phyloP scores from a whole-genome alignment of 2,888 invertebrate species.

The Gisinianus flammeolus region DNA sequence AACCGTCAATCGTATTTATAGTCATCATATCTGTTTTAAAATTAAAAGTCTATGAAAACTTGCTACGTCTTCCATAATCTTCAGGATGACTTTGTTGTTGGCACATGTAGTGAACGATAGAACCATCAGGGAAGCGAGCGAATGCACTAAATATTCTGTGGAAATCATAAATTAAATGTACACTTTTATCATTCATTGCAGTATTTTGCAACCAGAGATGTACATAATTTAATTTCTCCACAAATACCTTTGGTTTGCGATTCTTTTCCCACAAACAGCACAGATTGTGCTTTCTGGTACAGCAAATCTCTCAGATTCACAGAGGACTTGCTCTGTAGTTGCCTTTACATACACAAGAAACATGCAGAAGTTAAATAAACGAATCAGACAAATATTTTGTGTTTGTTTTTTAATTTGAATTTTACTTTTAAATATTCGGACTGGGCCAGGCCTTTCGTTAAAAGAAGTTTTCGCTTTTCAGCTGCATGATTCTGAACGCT shows the following conservation, averaged over 20 bases:
- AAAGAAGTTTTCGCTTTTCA: slow-evolving; percentile 74
- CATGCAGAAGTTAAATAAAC: slow-evolving; percentile 2
- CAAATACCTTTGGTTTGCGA: slow-evolving; percentile 82
- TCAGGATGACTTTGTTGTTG: slow-evolving; percentile 62
- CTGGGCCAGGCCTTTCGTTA: slow-evolving; percentile 81
- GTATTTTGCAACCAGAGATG: slow-evolving; percentile 38
- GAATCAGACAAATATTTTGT: background rate
- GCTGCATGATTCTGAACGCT: slow-evolving; percentile 77
- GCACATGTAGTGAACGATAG: slow-evolving; percentile 92
- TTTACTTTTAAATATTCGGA: slow-evolving; percentile 82
- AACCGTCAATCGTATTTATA: too few relatives aligned
- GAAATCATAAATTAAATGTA: slow-evolving; percentile 20
- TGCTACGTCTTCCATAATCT: background rate
- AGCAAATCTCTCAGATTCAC: slow-evolving; percentile 80
- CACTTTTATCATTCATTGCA: too few relatives aligned
- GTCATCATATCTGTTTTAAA: too few relatives aligned
- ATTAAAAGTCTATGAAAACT: background rate
- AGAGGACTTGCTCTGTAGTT: slow-evolving; percentile 65
- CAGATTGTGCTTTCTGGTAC: slow-evolving; percentile 89
- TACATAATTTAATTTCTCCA: slow-evolving; percentile 30
- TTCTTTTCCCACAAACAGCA: slow-evolving; percentile 89
- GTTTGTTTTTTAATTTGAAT: background rate
- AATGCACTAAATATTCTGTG: slow-evolving; percentile 74
- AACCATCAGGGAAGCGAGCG: slow-evolving; percentile 88
- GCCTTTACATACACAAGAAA: slow-evolving; percentile 15